phyloP scores from a whole-genome alignment of 1,140 invertebrate species.

The Trissolcus basalis region DNA sequence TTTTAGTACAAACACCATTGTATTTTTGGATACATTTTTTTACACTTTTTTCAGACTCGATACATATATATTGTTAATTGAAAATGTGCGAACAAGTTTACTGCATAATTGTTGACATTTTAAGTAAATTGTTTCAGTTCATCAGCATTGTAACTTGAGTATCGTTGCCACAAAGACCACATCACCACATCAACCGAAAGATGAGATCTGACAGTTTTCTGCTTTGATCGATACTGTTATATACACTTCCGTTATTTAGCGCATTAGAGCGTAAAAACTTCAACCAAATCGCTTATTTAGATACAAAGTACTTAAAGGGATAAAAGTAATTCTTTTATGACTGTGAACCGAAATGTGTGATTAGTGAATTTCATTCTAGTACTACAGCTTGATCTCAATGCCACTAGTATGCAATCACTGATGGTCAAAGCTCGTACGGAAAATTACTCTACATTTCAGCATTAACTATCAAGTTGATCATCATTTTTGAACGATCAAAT shows the following conservation, averaged over 20 bases:
- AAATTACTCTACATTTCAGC: too few species aligned
- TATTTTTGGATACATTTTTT: too few species aligned
- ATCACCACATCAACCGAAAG: conserved; percentile 40
- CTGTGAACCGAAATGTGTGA: conserved; percentile 25
- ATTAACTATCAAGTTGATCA: too few species aligned
- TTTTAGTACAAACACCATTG: too few species aligned
- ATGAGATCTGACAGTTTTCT: conserved; percentile 41
- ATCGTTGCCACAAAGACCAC: conserved; percentile 33
- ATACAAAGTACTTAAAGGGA: conserved; percentile 34
- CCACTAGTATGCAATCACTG: too few species aligned
- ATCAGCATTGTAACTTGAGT: conserved; percentile 25
- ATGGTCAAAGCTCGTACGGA: too few species aligned
- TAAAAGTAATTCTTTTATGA: conserved; percentile 26
- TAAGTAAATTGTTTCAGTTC: conserved; percentile 14
- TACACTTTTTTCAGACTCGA: too few species aligned
- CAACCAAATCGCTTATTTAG: conserved; percentile 33
- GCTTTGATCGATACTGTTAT: conserved; percentile 37
- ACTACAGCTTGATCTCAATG: too few species aligned
- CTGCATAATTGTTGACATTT: background rate
- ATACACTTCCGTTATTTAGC: conserved; percentile 15
- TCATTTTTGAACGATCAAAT: too few species aligned
- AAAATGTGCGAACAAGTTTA: too few species aligned
- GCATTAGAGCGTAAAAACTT: conserved; percentile 42
- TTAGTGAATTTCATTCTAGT: conserved; percentile 7
- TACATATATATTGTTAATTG: too few species aligned